phyloP scores from a whole-genome alignment of 2,797 vertebrate species.

The Gorsachius magnificus region DNA sequence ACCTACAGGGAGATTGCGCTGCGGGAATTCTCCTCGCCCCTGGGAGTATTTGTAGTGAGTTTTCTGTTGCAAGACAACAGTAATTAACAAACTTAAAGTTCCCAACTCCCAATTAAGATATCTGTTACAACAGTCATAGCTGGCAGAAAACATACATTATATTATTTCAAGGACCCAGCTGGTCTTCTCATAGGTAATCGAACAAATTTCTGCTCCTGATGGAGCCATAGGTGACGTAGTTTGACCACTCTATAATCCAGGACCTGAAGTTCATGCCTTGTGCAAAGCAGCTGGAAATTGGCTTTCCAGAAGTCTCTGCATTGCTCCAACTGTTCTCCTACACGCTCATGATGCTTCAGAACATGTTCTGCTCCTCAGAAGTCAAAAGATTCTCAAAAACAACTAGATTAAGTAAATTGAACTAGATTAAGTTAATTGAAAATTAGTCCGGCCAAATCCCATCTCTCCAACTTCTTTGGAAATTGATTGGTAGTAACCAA shows the following conservation, averaged over 20 bases:
- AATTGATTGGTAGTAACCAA: background rate
- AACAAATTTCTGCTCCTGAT: background rate
- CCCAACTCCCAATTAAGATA: background rate
- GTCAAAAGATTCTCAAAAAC: background rate
- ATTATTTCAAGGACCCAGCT: background rate
- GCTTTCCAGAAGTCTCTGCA: background rate
- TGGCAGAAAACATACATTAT: background rate
- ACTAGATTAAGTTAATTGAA: background rate
- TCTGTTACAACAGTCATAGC: background rate
- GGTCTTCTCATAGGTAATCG: background rate
- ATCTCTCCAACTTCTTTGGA: background rate
- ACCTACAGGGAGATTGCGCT: fast-evolving
- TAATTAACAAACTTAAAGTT: background rate
- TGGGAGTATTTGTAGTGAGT: background rate
- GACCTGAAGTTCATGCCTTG: background rate
- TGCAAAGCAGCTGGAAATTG: background rate
- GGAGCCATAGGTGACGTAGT: background rate
- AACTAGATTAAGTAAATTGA: background rate
- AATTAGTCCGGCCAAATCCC: background rate
- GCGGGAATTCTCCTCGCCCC: background rate
- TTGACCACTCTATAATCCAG: background rate
- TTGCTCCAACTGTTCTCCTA: background rate
- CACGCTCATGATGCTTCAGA: background rate
- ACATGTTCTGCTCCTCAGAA: background rate
- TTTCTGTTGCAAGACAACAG: background rate